Evolutionary conservation across 1,140 invertebrate genomes (phyloP).

Genomic region (Caerostris extrusa): DNA sequence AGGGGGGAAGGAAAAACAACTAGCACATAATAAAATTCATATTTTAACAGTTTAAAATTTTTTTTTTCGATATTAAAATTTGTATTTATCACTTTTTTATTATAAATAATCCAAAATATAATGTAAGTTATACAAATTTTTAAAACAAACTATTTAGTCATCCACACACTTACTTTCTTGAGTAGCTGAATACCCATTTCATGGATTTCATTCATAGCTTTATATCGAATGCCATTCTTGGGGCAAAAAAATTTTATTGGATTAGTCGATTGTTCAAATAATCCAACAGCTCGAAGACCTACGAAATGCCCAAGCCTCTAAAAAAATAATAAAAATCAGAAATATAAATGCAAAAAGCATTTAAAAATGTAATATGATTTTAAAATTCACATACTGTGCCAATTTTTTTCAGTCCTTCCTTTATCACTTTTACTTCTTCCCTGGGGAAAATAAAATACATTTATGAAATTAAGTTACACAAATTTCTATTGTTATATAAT

Average conservation of each 20-base stretch:
- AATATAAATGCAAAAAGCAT: neutral
- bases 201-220: constrained; percentile 94
- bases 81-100: too few species aligned
- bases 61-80: too few species aligned
- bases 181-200: constrained; percentile 95
- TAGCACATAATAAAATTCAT: too few species aligned
- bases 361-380: neutral
- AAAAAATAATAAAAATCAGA: neutral
- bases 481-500: neutral
- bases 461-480: neutral
- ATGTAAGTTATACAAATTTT: too few species aligned
- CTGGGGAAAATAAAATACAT: neutral
- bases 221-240: constrained; percentile 90
- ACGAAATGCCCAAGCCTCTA: too few species aligned
- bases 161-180: constrained; percentile 81
- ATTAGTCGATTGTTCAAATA: constrained; percentile 89
- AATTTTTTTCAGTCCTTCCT: constrained; percentile 67
- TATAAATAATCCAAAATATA: too few species aligned
- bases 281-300: constrained; percentile 91
- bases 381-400: constrained; percentile 35
- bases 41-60: too few species aligned
- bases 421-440: constrained; percentile 12
- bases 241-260: constrained; percentile 88
- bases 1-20: too few species aligned
- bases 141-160: too few species aligned